A percentile compares a stretch with the other conserved stretches of the same genome.
These are phyloP conservation scores for Myanophis thanlyinensis DNA, from an alignment of 2,113 vertebrate species.

Conservation along the genomic window DNA sequence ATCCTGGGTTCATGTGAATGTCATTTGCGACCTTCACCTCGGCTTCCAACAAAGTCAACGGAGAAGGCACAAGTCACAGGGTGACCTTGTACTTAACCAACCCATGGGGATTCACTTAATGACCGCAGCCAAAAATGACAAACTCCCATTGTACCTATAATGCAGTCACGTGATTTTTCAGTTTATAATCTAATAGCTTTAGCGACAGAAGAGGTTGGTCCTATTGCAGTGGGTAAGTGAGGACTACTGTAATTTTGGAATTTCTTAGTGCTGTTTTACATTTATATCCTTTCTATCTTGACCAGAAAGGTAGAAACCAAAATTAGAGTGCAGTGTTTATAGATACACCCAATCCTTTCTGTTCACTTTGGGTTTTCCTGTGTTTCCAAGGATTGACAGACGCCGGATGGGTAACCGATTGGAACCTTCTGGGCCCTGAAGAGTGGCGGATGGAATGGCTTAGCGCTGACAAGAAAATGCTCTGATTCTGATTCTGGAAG, in stretches of 20 bases:
- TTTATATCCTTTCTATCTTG: neutral
- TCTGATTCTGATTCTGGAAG: slow-evolving; percentile 11
- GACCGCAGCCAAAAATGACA: neutral
- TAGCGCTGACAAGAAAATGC: slow-evolving; percentile 63
- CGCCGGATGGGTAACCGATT: slow-evolving; percentile 76
- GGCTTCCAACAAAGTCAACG: neutral
- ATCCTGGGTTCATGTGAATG: neutral
- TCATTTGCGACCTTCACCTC: neutral
- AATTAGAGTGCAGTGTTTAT: neutral
- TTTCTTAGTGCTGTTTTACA: neutral
- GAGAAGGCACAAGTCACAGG: neutral
- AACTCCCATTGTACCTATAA: neutral
- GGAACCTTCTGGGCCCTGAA: slow-evolving; percentile 81
- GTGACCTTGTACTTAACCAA: neutral
- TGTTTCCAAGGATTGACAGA: slow-evolving; percentile 68
- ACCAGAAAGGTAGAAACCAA: neutral
- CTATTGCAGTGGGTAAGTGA: neutral
- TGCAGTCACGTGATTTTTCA: neutral
- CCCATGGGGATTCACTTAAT: neutral
- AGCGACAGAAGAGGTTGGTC: neutral
- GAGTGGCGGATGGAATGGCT: slow-evolving; percentile 85
- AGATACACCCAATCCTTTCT: neutral
- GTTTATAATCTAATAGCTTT: neutral
- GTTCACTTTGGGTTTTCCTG: neutral
- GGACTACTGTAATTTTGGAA: neutral